Conservation (phyloP, 2,888 invertebrate species). For the Itoplectis maculator region DNA sequence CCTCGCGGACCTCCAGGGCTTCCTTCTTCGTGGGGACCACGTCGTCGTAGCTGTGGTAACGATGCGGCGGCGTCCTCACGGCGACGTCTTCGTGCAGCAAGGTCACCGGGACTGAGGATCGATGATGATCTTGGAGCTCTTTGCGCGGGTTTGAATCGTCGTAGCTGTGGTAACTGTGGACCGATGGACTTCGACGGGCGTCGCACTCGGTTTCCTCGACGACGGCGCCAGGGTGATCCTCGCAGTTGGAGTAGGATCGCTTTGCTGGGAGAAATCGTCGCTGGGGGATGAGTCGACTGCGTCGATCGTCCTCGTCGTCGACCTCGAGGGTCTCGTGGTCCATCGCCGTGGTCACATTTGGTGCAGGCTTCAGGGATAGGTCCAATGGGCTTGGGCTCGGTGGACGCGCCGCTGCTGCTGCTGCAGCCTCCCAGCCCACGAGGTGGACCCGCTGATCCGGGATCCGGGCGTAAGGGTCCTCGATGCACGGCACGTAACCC, state of each 20-base stretch:
- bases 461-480: conserved; percentile 71
- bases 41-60: conserved; percentile 64
- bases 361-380: conserved; percentile 88
- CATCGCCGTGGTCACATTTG: conserved; percentile 65
- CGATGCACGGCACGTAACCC: conserved; percentile 75
- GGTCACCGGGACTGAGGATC: background rate
- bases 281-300: conserved; percentile 57
- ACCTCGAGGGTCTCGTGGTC: conserved; percentile 77
- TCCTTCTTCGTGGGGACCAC: conserved; percentile 34
- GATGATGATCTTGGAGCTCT: background rate
- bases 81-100: conserved; percentile 55
- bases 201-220: conserved; percentile 41
- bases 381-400: conserved; percentile 88
- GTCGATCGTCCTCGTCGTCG: conserved; percentile 77
- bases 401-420: conserved; percentile 70
- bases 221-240: conserved; percentile 10
- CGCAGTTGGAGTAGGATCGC: conserved; percentile 46
- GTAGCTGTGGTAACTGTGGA: conserved; percentile 73
- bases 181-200: conserved; percentile 78
- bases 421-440: conserved; percentile 54
- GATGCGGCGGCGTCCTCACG: conserved; percentile 76
- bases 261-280: conserved; percentile 39
- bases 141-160: conserved; percentile 54
- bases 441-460: conserved; percentile 65
- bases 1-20: conserved; percentile 28